Conservation (phyloP, 2,888 invertebrate genomes). For the Lucinisca nassula region DNA sequence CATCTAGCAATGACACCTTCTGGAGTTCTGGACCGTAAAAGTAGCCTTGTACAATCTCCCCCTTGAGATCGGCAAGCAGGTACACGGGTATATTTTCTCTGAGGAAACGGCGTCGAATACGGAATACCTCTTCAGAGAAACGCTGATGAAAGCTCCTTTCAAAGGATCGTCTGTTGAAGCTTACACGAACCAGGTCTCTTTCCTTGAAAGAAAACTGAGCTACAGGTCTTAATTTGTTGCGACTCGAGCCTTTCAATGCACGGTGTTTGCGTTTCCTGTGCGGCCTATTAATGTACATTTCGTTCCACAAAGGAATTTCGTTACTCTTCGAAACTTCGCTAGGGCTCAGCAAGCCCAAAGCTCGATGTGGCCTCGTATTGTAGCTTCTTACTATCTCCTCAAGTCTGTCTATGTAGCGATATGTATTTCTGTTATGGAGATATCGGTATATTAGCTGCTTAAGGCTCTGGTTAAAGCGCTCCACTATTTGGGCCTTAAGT, state of each 20-base stretch:
- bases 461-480: background rate
- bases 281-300: background rate
- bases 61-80: background rate
- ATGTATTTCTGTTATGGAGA: background rate
- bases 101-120: background rate
- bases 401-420: constrained; percentile 12
- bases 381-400: background rate
- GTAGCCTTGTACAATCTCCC: background rate
- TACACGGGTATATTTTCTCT: constrained; percentile 13
- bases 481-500: background rate
- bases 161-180: background rate
- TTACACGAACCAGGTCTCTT: background rate
- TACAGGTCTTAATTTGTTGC: background rate
- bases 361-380: background rate
- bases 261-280: background rate
- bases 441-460: background rate
- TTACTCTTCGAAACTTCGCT: background rate
- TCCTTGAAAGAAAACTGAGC: background rate
- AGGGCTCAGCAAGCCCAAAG: background rate
- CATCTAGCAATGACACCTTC: background rate
- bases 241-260: background rate
- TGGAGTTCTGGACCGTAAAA: constrained; percentile 18
- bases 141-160: constrained; percentile 5
- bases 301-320: constrained; percentile 2
- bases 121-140: constrained; percentile 13